Conservation (phyloP, 2,113 vertebrate species). For the Prolemur simus region DNA sequence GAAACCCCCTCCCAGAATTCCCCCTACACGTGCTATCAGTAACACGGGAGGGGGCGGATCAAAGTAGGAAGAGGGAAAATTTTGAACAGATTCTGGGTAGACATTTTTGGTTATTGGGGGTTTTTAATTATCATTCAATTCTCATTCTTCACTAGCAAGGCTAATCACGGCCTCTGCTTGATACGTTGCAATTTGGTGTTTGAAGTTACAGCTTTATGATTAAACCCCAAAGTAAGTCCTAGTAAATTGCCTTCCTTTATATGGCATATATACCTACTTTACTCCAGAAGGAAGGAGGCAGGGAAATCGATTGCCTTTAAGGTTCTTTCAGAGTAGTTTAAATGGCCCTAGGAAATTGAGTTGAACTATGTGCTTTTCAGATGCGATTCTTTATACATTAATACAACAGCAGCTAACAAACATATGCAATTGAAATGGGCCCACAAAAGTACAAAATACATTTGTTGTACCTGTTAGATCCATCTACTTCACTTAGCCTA, state of each 20-base stretch:
- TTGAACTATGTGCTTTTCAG: neutral
- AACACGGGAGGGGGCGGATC: rapidly evolving
- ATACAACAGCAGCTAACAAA: neutral
- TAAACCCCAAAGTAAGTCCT: neutral
- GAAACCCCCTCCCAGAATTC: rapidly evolving
- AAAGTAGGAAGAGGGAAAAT: rapidly evolving
- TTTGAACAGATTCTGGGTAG: neutral
- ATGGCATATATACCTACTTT: neutral
- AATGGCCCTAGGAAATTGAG: neutral
- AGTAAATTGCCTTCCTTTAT: neutral
- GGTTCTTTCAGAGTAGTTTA: neutral
- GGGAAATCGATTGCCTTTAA: neutral
- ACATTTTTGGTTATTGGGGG: neutral
- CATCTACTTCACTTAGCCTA: neutral
- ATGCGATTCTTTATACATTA: neutral
- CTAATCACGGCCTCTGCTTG: neutral
- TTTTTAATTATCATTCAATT: neutral
- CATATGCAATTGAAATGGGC: neutral
- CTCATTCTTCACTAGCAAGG: neutral
- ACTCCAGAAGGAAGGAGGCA: neutral
- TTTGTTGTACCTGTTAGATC: no score
- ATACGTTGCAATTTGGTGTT: neutral
- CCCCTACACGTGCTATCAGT: rapidly evolving
- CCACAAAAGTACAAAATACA: neutral
- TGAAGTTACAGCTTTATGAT: neutral